These are phyloP conservation scores for Chanos chanos DNA, from an alignment of 2,797 vertebrate genomes.

Conservation along the genomic window DNA sequence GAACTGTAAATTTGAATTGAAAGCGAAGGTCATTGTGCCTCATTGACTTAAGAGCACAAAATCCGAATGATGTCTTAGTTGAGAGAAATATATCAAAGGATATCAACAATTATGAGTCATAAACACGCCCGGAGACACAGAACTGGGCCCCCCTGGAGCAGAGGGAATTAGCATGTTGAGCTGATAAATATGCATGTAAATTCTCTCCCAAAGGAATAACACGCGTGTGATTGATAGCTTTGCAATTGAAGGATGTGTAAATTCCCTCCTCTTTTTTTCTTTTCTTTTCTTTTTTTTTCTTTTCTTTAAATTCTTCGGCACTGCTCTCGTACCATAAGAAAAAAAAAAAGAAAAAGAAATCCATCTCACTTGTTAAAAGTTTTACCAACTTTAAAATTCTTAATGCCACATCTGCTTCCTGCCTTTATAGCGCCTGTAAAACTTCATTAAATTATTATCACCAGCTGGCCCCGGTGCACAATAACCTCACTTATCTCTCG, in stretches of 20 bases:
- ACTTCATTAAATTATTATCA: slow-evolving; percentile 92
- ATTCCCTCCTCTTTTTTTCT: slow-evolving; percentile 71
- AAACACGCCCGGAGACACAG: slow-evolving; percentile 98
- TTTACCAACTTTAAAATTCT: slow-evolving; percentile 99
- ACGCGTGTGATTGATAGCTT: slow-evolving; percentile 99
- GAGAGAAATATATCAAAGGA: slow-evolving; percentile 99
- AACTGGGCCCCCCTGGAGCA: slow-evolving; percentile 95
- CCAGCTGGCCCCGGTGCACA: slow-evolving; percentile 79
- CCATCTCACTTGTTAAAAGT: slow-evolving; percentile 98
- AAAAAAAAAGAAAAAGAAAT: too few relatives aligned
- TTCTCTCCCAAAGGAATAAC: slow-evolving; percentile 99
- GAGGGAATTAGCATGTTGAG: slow-evolving; percentile 99
- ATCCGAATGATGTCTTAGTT: slow-evolving; percentile 99
- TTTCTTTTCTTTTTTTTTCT: neutral
- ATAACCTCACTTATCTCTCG: slow-evolving; percentile 79
- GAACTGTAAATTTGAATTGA: slow-evolving; percentile 89
- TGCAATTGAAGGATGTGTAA: slow-evolving; percentile 99
- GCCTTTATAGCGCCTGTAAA: slow-evolving; percentile 88
- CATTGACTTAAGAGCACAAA: slow-evolving; percentile 96
- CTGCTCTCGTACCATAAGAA: slow-evolving; percentile 86
- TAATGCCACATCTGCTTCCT: slow-evolving; percentile 96
- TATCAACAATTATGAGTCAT: slow-evolving; percentile 99
- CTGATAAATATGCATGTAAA: slow-evolving; percentile 99
- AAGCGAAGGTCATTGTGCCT: slow-evolving; percentile 92
- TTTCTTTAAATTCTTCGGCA: slow-evolving; percentile 86